Percentiles rank a stretch among this genome's conserved stretches.
Evolutionary conservation across 2,888 invertebrate genomes (phyloP).

Genomic region (Malthinus seriepunctatus): DNA sequence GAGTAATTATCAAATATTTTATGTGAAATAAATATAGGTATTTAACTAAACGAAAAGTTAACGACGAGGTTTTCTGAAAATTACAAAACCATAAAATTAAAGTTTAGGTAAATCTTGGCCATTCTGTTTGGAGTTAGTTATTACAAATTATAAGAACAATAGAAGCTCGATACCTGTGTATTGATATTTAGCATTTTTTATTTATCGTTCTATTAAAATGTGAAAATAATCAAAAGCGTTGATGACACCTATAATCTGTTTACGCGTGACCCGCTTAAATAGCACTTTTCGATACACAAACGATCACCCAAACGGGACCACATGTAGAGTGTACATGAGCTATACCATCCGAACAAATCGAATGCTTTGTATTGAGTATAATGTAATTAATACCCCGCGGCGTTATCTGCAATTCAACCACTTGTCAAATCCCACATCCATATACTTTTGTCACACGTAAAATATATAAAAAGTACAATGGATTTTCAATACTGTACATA

Average conservation of each 20-base stretch:
- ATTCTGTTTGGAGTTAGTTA: no score
- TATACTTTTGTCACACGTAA: conserved; percentile 25
- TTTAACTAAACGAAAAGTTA: background rate
- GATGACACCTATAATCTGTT: conserved; percentile 36
- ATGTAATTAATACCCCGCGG: conserved; percentile 45
- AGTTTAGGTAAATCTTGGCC: no score
- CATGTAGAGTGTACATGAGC: conserved; percentile 27
- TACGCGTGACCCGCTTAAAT: conserved; percentile 33
- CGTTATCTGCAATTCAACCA: conserved; percentile 37
- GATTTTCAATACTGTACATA: no score
- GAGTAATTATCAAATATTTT: conserved; percentile 53
- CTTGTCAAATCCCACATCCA: conserved; percentile 35
- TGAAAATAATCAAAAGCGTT: conserved; percentile 8
- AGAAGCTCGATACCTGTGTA: no score
- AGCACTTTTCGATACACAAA: conserved; percentile 30
- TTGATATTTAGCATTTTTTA: no score
- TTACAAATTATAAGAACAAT: background rate
- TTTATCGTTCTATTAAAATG: background rate
- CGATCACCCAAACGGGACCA: conserved; percentile 28
- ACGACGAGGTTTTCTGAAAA: no score
- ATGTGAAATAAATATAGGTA: background rate
- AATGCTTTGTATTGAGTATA: conserved; percentile 43
- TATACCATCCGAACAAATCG: conserved; percentile 38
- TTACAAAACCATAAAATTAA: no score
- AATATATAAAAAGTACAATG: conserved; percentile 15